Percentiles rank a stretch among this genome's conserved stretches.
These are phyloP conservation scores for Coleophora deauratella DNA, from an alignment of 2,888 invertebrate genomes.

Conservation along the genomic window DNA sequence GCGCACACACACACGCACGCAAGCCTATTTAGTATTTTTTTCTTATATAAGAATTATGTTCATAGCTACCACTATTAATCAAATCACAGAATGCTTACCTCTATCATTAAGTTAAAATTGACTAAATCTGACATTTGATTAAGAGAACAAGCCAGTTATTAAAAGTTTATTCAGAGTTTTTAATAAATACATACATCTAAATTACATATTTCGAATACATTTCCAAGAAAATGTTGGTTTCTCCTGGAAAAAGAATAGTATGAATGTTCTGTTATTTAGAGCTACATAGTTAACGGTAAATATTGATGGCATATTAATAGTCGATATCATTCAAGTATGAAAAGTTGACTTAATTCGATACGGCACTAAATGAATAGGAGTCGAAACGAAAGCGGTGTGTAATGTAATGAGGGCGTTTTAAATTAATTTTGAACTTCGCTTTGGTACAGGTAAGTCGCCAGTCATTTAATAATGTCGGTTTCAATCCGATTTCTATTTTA, in stretches of 20 bases:
- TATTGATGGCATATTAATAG: conserved; percentile 10
- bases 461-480: conserved; percentile 31
- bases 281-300: conserved; percentile 24
- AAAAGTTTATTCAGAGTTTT: too few relatives aligned
- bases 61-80: conserved; percentile 52
- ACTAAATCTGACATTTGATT: conserved; percentile 69
- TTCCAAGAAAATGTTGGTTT: conserved; percentile 24
- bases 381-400: conserved; percentile 24
- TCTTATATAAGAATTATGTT: conserved; percentile 43
- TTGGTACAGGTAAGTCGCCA: conserved; percentile 26
- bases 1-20: conserved; percentile 18
- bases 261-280: conserved; percentile 4
- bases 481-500: conserved; percentile 31
- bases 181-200: conserved; percentile 36
- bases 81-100: conserved; percentile 61
- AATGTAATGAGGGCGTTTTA: conserved; percentile 38
- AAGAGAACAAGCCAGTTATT: conserved; percentile 47
- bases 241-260: conserved; percentile 24
- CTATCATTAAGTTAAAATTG: conserved; percentile 56
- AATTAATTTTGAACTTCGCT: conserved; percentile 41
- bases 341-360: conserved; percentile 36
- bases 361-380: conserved; percentile 24
- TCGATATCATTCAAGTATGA: conserved; percentile 20
- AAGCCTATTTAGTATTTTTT: conserved; percentile 23
- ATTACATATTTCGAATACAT: conserved; percentile 27